These are phyloP conservation scores for Mirounga angustirostris DNA, from an alignment of 2,113 vertebrate species.

Conservation along the genomic window DNA sequence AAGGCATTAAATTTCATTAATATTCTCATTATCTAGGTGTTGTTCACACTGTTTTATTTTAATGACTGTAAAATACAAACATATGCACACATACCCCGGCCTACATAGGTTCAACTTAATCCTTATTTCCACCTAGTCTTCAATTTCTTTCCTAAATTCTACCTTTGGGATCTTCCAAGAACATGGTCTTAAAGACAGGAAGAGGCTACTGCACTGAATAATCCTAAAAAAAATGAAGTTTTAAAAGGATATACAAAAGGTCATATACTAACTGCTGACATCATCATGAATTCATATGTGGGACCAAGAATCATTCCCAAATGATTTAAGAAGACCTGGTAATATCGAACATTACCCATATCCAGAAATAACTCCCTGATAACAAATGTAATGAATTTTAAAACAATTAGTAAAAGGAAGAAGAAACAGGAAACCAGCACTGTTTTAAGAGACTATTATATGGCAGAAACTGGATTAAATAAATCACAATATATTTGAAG, in stretches of 20 bases:
- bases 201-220: neutral
- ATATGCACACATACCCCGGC: neutral
- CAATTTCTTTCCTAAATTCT: neutral
- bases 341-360: neutral
- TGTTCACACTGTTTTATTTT: neutral
- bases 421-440: neutral
- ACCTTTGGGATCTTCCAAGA: conserved; percentile 24
- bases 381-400: neutral
- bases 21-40: neutral
- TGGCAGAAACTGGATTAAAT: neutral
- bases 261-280: neutral
- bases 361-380: conserved; percentile 33
- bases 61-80: conserved; percentile 5
- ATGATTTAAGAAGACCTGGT: neutral
- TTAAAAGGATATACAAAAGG: neutral
- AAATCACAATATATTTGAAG: neutral
- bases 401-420: conserved; percentile 34
- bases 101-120: neutral
- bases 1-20: conserved; percentile 5
- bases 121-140: neutral
- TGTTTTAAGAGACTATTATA: neutral
- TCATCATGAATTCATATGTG: neutral
- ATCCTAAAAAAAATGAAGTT: neutral
- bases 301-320: conserved; percentile 14
- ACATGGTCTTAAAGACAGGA: neutral